These are phyloP conservation scores for Dione vanillae DNA, from an alignment of 2,888 invertebrate genomes.

Conservation along the genomic window DNA sequence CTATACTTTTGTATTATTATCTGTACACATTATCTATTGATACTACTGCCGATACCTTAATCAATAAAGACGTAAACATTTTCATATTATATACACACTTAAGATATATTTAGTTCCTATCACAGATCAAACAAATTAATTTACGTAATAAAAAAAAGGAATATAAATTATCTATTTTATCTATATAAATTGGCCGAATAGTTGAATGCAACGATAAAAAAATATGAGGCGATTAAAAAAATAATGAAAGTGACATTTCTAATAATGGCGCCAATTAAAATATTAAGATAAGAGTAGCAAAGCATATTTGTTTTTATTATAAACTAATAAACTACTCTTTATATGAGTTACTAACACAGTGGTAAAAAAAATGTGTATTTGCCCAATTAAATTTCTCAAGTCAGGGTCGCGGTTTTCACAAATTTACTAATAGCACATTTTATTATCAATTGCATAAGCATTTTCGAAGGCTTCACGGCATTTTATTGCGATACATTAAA, in stretches of 20 bases:
- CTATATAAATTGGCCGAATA: background rate
- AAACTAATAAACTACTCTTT: background rate
- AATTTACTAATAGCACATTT: background rate
- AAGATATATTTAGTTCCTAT: too few species aligned
- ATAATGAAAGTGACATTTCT: background rate
- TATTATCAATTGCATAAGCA: background rate
- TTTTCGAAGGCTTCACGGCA: too few species aligned
- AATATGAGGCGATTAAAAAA: background rate
- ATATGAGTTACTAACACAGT: background rate
- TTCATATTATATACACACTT: too few species aligned
- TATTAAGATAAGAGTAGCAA: background rate
- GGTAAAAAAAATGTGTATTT: background rate
- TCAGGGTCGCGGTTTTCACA: background rate
- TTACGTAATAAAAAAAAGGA: background rate
- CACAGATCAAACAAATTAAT: background rate
- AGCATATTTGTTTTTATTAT: too few species aligned
- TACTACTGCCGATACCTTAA: background rate
- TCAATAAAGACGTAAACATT: constrained; percentile 14
- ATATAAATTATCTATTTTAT: background rate
- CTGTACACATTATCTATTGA: background rate
- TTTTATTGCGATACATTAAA: too few species aligned
- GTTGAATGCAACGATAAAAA: background rate
- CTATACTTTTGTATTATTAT: background rate
- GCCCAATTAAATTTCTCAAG: background rate
- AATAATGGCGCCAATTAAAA: background rate